Evolutionary conservation across 2,888 invertebrate species (phyloP).

Genomic region (Lasioglossum zephyrum): DNA sequence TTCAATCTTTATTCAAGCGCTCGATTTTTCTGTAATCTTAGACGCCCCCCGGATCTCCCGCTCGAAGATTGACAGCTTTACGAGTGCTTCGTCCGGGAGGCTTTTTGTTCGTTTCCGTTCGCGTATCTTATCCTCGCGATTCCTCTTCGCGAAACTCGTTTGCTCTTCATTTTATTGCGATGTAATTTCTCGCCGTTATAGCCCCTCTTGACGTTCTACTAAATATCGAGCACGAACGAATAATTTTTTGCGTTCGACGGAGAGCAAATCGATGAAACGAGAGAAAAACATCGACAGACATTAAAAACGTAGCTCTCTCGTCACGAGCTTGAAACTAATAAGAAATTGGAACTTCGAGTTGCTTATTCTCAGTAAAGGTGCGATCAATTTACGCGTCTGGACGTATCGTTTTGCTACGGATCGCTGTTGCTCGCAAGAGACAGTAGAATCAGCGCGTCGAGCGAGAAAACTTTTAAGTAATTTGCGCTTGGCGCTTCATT

Average conservation of each 20-base stretch:
- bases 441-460: neutral
- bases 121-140: neutral
- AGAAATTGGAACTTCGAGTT: no score
- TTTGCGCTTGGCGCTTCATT: neutral
- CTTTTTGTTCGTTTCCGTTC: neutral
- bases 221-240: neutral
- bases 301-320: no score
- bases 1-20: slow-evolving; percentile 12
- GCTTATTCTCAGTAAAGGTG: no score
- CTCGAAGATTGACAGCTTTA: slow-evolving; percentile 1
- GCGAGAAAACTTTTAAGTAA: neutral
- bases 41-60: neutral
- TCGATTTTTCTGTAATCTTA: slow-evolving; percentile 10
- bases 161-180: neutral
- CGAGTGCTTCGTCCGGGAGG: neutral
- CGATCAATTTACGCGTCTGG: no score
- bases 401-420: no score
- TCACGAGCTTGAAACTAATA: no score
- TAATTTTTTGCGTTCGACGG: neutral
- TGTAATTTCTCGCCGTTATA: neutral
- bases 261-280: neutral
- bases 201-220: neutral
- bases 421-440: no score
- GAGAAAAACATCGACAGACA: neutral
- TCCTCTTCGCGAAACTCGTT: neutral